Evolutionary conservation across 2,113 vertebrate species (phyloP), one percentile per base, ranked within the genome.

Genomic region (Struthidea cinerea): DNA sequence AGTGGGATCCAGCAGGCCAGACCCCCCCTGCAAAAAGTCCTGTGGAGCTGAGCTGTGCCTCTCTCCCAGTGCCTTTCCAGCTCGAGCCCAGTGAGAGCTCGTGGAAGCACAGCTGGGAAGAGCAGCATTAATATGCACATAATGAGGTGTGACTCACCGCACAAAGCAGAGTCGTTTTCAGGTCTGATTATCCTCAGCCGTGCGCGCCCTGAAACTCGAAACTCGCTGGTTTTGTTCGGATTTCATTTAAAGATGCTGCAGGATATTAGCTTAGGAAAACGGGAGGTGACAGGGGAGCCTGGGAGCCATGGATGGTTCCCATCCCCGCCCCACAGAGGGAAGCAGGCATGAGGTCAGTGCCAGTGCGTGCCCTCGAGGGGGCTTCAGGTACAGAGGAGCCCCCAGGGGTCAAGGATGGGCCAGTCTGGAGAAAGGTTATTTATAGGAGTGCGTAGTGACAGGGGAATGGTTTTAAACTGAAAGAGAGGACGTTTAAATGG

Each of bases 71-170:
- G 42, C 47, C 56, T 78, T 30, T 55, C 21, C 6, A 50, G 33
- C 55, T 70, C 14, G 47, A 35, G 20, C 33, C 32, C 42, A 16
- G 74, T 18, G 76, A 59, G 86, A 84, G 47, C 73, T 87, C 65
- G 19, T 11, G 53, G 67, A 87, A 89, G 52, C 41, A 52, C 53
- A 94, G 84, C n/a, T 75, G 89, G 55, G 68, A 59, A 75, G 57
- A 50, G 44, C 79, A 56, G 60, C 52, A 21, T 87, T 82, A 35
- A 75, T 28, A 64, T 92, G 95, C 80, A 84, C 86, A 89, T 92
- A 21, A 89, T 84, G 59, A 75, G 64, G 77, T 35, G 86, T 94
- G 93, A 95, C 30, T 97, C 94, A 88, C 46, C 47, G 55, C 44
- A 60, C 63, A 26, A 42, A 56, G 53, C 47, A 88, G 83, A 89